A percentile compares a stretch with the other conserved stretches of the same genome.
These are phyloP conservation scores for Acanthococcus lagerstroemiae DNA, from an alignment of 2,888 invertebrate species.

Conservation along the genomic window DNA sequence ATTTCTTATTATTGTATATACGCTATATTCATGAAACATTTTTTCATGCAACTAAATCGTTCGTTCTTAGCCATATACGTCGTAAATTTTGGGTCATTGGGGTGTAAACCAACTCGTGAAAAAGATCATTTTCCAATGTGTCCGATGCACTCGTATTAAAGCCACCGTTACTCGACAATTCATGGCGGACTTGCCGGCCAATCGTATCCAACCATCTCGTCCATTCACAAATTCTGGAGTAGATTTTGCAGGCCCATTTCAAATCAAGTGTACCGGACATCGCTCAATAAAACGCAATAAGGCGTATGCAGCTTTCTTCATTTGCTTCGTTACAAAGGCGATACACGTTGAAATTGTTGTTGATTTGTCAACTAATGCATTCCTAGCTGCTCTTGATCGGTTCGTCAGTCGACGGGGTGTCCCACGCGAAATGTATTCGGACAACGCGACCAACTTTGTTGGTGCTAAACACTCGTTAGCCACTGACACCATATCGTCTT, in stretches of 20 bases:
- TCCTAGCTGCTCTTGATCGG: slow-evolving; percentile 22
- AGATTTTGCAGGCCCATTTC: slow-evolving; percentile 2
- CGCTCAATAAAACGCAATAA: neutral
- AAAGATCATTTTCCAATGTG: neutral
- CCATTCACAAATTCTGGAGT: neutral
- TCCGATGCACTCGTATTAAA: neutral
- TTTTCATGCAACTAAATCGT: neutral
- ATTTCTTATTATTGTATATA: neutral
- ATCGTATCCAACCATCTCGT: neutral
- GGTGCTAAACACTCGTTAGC: neutral
- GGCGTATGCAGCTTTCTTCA: too few species aligned
- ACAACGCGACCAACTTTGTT: slow-evolving; percentile 11
- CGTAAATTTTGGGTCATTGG: neutral
- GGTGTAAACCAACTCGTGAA: neutral
- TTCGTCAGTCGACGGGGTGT: slow-evolving; percentile 36
- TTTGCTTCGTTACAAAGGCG: neutral
- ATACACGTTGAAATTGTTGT: slow-evolving; percentile 8
- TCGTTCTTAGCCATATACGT: neutral
- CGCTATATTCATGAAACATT: neutral
- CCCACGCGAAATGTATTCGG: slow-evolving; percentile 22
- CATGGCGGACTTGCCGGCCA: neutral
- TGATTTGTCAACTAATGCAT: neutral
- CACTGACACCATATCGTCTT: neutral
- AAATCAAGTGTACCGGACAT: neutral
- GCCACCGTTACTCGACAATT: neutral